A percentile compares a stretch with the other conserved stretches of the same genome.
Conservation (phyloP, 1,140 invertebrate species). For the Aphelenchoides besseyi region DNA sequence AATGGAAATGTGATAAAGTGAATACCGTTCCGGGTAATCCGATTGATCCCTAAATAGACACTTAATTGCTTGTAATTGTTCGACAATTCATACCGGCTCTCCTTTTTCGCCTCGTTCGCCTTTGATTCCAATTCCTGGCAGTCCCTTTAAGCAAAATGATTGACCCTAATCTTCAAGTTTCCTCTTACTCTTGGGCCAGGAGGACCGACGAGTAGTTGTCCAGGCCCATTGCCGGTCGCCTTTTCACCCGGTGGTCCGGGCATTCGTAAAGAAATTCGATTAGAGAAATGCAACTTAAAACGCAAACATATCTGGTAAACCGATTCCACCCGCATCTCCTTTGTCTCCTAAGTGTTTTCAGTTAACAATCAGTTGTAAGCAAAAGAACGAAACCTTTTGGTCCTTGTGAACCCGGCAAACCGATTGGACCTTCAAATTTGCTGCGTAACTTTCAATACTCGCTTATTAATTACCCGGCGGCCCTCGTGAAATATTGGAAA, state of each 20-base stretch:
- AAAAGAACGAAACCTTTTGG: slow-evolving; percentile 26
- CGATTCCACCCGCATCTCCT: slow-evolving; percentile 70
- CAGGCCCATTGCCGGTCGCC: slow-evolving; percentile 47
- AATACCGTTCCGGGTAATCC: too few relatives aligned
- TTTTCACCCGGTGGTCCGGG: neutral
- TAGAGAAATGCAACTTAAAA: neutral
- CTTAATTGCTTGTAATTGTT: too few relatives aligned
- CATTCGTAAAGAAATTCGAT: neutral
- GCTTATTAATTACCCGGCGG: slow-evolving; percentile 19
- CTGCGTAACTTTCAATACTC: neutral
- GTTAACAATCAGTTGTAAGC: too few relatives aligned
- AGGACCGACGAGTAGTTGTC: neutral
- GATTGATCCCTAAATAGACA: too few relatives aligned
- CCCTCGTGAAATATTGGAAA: slow-evolving; percentile 39
- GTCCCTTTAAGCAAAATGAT: slow-evolving; percentile 71
- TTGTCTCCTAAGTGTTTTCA: slow-evolving; percentile 35
- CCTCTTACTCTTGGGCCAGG: slow-evolving; percentile 6
- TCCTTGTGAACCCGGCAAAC: slow-evolving; percentile 34
- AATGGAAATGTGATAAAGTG: too few relatives aligned
- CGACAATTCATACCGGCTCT: neutral
- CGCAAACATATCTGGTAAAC: neutral
- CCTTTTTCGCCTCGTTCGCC: slow-evolving; percentile 65
- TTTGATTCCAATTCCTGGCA: slow-evolving; percentile 66
- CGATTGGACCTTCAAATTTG: slow-evolving; percentile 37
- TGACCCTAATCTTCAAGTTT: too few relatives aligned